These are phyloP conservation scores for Epistrophella euchroma DNA, from an alignment of 2,888 invertebrate genomes.

Conservation along the genomic window DNA sequence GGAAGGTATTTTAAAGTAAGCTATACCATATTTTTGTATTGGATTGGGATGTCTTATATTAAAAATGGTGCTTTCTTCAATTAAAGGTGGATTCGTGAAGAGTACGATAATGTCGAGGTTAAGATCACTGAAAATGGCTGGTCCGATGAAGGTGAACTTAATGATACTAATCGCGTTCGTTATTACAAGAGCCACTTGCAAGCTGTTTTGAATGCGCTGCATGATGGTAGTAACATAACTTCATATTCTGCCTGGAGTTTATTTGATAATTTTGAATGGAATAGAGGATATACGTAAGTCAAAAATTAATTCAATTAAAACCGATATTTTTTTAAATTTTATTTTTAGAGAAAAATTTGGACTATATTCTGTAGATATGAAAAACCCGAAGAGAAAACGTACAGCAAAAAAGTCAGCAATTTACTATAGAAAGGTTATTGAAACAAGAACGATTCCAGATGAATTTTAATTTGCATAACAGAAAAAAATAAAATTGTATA, in stretches of 20 bases:
- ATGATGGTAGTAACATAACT: slow-evolving; percentile 79
- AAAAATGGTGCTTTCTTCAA: background rate
- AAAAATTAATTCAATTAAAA: background rate
- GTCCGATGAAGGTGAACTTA: slow-evolving; percentile 77
- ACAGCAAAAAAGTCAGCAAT: slow-evolving; percentile 87
- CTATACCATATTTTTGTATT: too few species aligned
- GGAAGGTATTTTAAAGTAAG: slow-evolving; percentile 77
- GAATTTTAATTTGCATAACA: background rate
- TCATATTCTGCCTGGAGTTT: slow-evolving; percentile 80
- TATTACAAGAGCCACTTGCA: slow-evolving; percentile 79
- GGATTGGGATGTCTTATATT: too few species aligned
- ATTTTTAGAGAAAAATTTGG: slow-evolving; percentile 87
- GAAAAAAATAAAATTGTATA: background rate
- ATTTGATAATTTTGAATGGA: slow-evolving; percentile 81
- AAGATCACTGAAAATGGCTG: slow-evolving; percentile 87
- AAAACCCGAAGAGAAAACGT: slow-evolving; percentile 85
- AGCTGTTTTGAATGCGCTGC: slow-evolving; percentile 78
- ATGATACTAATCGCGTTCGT: slow-evolving; percentile 81
- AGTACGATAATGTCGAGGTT: slow-evolving; percentile 85
- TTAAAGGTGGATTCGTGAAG: slow-evolving; percentile 85
- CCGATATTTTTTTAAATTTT: background rate
- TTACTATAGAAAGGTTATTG: slow-evolving; percentile 85
- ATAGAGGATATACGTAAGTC: slow-evolving; percentile 79
- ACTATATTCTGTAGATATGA: slow-evolving; percentile 88
- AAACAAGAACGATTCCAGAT: slow-evolving; percentile 72